These are phyloP conservation scores for Aptenodytes patagonicus DNA, from an alignment of 2,113 vertebrate species.

Conservation along the genomic window DNA sequence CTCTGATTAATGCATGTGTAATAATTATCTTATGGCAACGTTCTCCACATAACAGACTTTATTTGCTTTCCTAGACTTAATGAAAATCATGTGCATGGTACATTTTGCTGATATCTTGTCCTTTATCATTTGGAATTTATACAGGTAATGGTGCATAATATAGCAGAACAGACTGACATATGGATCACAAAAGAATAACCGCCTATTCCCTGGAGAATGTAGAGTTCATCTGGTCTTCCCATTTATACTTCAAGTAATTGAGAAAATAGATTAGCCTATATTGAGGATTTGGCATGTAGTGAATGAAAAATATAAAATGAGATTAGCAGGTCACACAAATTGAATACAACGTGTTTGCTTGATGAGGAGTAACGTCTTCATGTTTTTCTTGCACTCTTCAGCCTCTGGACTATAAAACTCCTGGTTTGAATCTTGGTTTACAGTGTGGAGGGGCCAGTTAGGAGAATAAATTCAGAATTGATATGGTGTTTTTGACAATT, in stretches of 20 bases:
- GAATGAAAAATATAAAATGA: background rate
- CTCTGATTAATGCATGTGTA: background rate
- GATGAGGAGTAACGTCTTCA: background rate
- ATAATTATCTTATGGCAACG: constrained; percentile 44
- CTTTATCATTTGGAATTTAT: background rate
- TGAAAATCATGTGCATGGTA: background rate
- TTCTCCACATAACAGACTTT: constrained; percentile 7
- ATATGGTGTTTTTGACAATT: background rate
- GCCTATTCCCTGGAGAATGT: background rate
- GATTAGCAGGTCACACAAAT: background rate
- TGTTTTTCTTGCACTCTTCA: background rate
- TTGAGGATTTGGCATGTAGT: background rate
- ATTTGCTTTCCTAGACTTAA: constrained; percentile 40
- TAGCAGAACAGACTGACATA: background rate
- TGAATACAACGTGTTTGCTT: background rate
- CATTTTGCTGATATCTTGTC: constrained; percentile 20
- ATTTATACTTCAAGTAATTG: background rate
- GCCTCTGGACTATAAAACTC: background rate
- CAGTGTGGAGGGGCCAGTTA: background rate
- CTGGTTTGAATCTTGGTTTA: background rate
- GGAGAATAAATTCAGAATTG: background rate
- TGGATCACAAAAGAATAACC: background rate
- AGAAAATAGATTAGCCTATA: background rate
- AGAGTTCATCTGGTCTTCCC: background rate
- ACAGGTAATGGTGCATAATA: background rate